Base-by-base conservation (phyloP, 2,888 invertebrate genomes). In the Timandra comae region DNA sequence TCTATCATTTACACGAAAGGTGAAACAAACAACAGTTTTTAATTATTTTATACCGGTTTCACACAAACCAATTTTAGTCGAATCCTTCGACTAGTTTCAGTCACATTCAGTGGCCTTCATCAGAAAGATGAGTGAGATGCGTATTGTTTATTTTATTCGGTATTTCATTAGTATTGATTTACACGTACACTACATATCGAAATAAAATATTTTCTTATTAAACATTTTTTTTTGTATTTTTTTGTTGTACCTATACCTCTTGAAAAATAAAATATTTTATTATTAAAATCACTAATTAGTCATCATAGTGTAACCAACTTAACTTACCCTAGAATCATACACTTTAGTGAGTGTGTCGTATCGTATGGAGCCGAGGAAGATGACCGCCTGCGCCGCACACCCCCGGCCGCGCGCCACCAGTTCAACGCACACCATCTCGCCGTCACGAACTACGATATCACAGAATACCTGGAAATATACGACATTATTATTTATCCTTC, bases 351-450 rank as follows among this genome's bases (percentile, higher is more conserved):
- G 88, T 16, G 98, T 96, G 82, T 99, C 99, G 81, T 98, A 99
- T 57, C 98, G 91, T 67, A 99, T 98, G 37, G 98, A 98, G 29
- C 99, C 99, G 37, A 98, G 90, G 80, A 99, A 99, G 58, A 99
- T 93, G 52, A 98, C 98, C 12, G 96, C 95, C 74, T 97, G 96
- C 27, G 94, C 91, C 16, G 91, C 88, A 30, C 91, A 94, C 67
- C 93, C 91, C 2, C 95, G 90, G 64, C 99, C 98, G 23, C 93
- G 90, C 33, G 98, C 99, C 36, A 98, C 95, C 63, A 99, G 85
- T 80, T 99, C 99, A 38, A 99, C 98, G 80, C 98, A 98, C 33
- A 99, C 97, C 94, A 98, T 97, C 87, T 99, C 99, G 1, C 98
- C 98, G 81, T 99, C 99, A 27, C 98, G 90, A 19, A 99, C 97